phyloP scores from a whole-genome alignment of 2,888 invertebrate species.

The Nudaria mundana region DNA sequence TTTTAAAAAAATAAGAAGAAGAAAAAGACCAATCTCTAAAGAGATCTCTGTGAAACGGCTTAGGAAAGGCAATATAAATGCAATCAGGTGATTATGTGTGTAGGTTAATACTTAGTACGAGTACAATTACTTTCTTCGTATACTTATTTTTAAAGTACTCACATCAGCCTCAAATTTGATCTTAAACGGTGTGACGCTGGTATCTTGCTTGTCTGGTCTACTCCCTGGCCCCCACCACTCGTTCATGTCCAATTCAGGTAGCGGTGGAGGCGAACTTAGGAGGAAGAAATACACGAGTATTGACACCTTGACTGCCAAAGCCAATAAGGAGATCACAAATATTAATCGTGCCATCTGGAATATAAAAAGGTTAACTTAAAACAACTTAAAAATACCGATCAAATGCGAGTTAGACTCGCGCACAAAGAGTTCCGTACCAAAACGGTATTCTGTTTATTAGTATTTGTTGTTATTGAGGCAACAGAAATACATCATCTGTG shows the following conservation, averaged over 20 bases:
- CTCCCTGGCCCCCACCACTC: constrained; percentile 77
- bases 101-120: too few relatives aligned
- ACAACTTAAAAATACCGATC: background rate
- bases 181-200: constrained; percentile 76
- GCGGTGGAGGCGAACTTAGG: constrained; percentile 17
- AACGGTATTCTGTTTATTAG: too few relatives aligned
- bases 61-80: too few relatives aligned
- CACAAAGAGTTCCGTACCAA: constrained; percentile 6
- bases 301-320: constrained; percentile 6
- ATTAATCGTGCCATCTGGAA: constrained; percentile 27
- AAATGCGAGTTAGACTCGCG: constrained; percentile 10
- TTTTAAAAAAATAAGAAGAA: too few relatives aligned
- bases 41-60: too few relatives aligned
- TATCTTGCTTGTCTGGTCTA: constrained; percentile 61
- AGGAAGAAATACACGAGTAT: constrained; percentile 19
- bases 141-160: too few relatives aligned
- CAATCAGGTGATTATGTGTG: too few relatives aligned
- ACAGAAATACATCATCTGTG: too few relatives aligned
- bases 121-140: too few relatives aligned
- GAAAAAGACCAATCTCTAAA: too few relatives aligned
- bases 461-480: too few relatives aligned
- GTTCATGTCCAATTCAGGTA: constrained; percentile 44
- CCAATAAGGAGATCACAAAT: constrained; percentile 17
- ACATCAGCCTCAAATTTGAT: constrained; percentile 53
- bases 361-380: background rate